Evolutionary conservation across 2,888 invertebrate genomes (phyloP), one percentile per base, ranked within the genome.

Genomic region (Drosophila cyrtoloma): DNA sequence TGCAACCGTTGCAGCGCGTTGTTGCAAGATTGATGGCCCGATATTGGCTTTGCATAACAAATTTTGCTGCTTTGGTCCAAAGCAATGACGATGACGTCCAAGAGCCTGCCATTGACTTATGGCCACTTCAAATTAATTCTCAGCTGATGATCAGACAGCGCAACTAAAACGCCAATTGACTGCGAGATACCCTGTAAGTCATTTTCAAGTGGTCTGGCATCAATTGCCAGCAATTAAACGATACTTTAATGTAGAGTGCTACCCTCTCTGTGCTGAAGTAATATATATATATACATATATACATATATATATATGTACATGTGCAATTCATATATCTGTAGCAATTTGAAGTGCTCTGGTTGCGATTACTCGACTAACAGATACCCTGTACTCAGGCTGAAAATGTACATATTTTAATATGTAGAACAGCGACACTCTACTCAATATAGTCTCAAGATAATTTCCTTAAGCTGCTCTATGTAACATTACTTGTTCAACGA

Each of bases 81-180:
- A 55, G 64, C 71, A 65, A 42, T 57, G 67, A 77, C 57, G 74
- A 66, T 68, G 87, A 71, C 70, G 81, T 68, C 44, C 71, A 55
- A 70, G 55, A 53, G 57, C 12, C 66, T 60, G 64, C 74, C 39
- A 57, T 61, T 85, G 79, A 89, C 71, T 85, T 89, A 90, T 85
- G 86, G 74, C 72, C 83, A 87, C 72, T 87, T 81, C 58, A 75
- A 88, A 91, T 91, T 91, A 85, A 88, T 88, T 91, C 76, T 51
- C 71, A 60, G 53, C 51, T 44, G n/a, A 51, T 10, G 55, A 60
- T 44, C 52, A 47, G 59, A 56, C 51, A 58, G 37, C 44, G 35
- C 33, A 42, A 12, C 1, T 37, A 58, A 35, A 62, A 56, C 14
- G 39, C 16, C 71, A 39, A 58, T 16, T 32, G 37, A 55, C 57